Percentiles rank a stretch among this genome's conserved stretches.
These are phyloP conservation scores for Synchiropus splendidus DNA, from an alignment of 2,113 vertebrate genomes.

Conservation along the genomic window DNA sequence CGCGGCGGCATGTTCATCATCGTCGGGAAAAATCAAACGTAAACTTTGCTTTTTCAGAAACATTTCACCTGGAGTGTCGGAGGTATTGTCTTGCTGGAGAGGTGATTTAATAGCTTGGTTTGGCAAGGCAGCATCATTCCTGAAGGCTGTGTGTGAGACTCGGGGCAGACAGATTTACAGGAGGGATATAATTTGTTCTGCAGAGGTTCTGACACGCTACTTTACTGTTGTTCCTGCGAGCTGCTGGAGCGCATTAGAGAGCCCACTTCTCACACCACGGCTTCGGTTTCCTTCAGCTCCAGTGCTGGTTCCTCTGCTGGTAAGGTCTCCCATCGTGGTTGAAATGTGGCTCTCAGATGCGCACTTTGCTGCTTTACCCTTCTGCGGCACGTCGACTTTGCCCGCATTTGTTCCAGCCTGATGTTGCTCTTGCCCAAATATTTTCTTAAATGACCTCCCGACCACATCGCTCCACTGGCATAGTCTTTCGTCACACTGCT, in stretches of 20 bases:
- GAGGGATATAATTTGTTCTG: conserved; percentile 27
- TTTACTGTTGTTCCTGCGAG: too few species aligned
- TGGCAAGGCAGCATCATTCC: conserved; percentile 21
- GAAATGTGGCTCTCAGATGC: too few species aligned
- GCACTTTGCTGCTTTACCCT: too few species aligned
- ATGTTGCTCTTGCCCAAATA: conserved; percentile 17
- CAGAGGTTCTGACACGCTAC: too few species aligned
- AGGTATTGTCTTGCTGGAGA: conserved; percentile 12
- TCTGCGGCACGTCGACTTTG: too few species aligned
- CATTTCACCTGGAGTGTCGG: conserved; percentile 14
- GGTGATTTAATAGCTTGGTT: conserved; percentile 30
- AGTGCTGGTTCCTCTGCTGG: too few species aligned
- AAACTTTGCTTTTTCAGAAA: conserved; percentile 18
- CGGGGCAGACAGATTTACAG: conserved; percentile 29
- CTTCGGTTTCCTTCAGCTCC: too few species aligned
- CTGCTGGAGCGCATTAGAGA: too few species aligned
- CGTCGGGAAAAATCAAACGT: conserved; percentile 6
- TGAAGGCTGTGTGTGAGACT: conserved; percentile 23
- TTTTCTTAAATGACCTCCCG: conserved; percentile 24
- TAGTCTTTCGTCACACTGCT: conserved; percentile 5
- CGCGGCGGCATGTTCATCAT: conserved; percentile 4
- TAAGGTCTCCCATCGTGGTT: too few species aligned
- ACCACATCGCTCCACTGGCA: conserved; percentile 8
- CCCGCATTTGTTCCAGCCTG: conserved; percentile 18
- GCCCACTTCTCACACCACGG: too few species aligned